A percentile compares a stretch with the other conserved stretches of the same genome.
phyloP scores from a whole-genome alignment of 92 coral and sea anemone genomes.

The Palythoa grandis region DNA sequence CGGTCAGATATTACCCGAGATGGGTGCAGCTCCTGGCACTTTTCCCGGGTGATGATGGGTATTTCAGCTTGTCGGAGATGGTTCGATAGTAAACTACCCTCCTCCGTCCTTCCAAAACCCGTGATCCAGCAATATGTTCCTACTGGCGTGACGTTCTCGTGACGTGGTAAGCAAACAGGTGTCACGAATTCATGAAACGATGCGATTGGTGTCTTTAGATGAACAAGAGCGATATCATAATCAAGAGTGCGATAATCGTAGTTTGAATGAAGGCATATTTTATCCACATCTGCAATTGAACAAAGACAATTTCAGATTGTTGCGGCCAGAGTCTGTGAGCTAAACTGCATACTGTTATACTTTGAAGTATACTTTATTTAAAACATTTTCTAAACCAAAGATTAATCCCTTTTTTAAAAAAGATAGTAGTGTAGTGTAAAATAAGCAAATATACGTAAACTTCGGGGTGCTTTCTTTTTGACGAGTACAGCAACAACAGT shows the following conservation, averaged over 20 bases:
- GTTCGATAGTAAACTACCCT: conserved; percentile 53
- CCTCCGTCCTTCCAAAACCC: conserved; percentile 48
- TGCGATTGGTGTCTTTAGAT: conserved; percentile 60
- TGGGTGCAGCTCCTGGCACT: conserved; percentile 66
- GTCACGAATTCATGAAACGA: conserved; percentile 64
- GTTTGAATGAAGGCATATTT: conserved; percentile 74
- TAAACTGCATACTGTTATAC: background rate
- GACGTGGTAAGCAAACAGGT: conserved; percentile 73
- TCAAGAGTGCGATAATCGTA: conserved; percentile 62
- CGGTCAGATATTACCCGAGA: conserved; percentile 58
- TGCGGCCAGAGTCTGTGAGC: background rate
- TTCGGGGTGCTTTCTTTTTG: no score
- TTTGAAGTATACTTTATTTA: background rate
- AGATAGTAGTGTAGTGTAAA: background rate
- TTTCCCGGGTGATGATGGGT: conserved; percentile 52
- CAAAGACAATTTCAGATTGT: background rate
- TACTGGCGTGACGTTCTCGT: conserved; percentile 23
- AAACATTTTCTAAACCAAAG: background rate
- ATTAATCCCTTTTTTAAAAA: background rate
- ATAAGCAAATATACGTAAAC: no score
- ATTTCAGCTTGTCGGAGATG: conserved; percentile 72
- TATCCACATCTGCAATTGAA: conserved; percentile 62
- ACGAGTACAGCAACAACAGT: no score
- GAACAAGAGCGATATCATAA: conserved; percentile 74
- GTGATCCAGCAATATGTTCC: conserved; percentile 28